A percentile compares a stretch with the other conserved stretches of the same genome.
These are phyloP conservation scores for Bradypodion ventrale DNA, from an alignment of 2,797 vertebrate species.

Conservation along the genomic window DNA sequence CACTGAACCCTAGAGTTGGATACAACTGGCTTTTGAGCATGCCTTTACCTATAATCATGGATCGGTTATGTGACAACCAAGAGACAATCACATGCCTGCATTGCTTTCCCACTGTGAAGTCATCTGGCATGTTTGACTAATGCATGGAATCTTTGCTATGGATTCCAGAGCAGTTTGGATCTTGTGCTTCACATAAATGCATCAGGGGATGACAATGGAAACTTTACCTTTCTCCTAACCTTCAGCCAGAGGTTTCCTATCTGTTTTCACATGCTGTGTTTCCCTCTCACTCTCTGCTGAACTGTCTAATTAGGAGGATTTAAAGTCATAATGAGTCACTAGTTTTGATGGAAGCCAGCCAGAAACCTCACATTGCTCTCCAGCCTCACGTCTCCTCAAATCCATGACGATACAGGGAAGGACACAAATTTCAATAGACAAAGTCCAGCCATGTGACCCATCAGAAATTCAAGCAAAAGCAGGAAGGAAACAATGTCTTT, in stretches of 20 bases:
- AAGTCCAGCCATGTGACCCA: too few relatives aligned
- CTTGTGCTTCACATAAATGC: neutral
- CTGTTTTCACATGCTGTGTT: neutral
- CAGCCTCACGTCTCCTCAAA: neutral
- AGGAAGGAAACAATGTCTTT: too few relatives aligned
- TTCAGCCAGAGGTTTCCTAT: slow-evolving; percentile 22
- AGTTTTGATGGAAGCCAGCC: neutral
- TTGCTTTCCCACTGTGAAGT: neutral
- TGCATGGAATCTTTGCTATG: neutral
- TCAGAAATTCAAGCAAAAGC: too few relatives aligned
- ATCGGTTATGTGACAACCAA: neutral
- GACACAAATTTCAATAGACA: slow-evolving; percentile 23
- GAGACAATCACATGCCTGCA: too few relatives aligned
- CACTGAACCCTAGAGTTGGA: too few relatives aligned
- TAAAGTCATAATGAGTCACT: slow-evolving; percentile 17
- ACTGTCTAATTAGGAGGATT: neutral
- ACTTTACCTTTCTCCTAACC: neutral
- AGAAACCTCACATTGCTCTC: neutral
- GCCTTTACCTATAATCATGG: neutral
- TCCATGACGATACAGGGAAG: neutral
- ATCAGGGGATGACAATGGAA: fast-evolving
- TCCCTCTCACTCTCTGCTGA: slow-evolving; percentile 35
- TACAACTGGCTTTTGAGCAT: too few relatives aligned
- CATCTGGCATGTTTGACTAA: neutral
- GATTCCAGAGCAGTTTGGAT: neutral